Evolutionary conservation across 2,888 invertebrate species (phyloP).

Genomic region (Uloborus plumipes): DNA sequence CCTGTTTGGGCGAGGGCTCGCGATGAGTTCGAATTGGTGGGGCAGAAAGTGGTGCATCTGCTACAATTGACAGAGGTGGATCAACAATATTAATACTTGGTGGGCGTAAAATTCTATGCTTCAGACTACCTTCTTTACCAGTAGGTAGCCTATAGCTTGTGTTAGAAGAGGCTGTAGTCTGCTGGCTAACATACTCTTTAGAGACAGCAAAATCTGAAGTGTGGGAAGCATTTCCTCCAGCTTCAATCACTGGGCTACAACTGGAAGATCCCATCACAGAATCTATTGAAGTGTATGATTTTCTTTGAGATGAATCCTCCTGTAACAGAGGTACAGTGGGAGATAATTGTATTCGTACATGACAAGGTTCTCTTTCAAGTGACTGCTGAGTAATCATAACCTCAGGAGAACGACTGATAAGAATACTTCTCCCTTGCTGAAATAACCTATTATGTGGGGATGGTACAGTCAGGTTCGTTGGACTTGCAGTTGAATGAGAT

Average conservation of each 20-base stretch:
- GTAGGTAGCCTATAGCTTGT: slow-evolving; percentile 73
- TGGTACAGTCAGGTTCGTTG: slow-evolving; percentile 23
- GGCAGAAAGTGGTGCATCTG: slow-evolving; percentile 66
- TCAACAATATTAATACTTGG: slow-evolving; percentile 67
- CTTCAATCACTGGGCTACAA: slow-evolving; percentile 26
- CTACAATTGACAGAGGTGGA: slow-evolving; percentile 65
- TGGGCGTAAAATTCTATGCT: slow-evolving; percentile 77
- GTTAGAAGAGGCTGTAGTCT: slow-evolving; percentile 25
- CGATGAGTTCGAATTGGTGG: slow-evolving; percentile 64
- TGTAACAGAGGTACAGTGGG: slow-evolving; percentile 19
- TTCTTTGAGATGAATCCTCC: slow-evolving; percentile 7
- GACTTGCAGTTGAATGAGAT: slow-evolving; percentile 25
- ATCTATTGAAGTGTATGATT: slow-evolving; percentile 26
- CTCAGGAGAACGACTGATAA: slow-evolving; percentile 46
- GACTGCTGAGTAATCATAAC: slow-evolving; percentile 25
- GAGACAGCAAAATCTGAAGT: slow-evolving; percentile 9
- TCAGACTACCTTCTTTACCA: slow-evolving; percentile 78
- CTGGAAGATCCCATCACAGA: slow-evolving; percentile 31
- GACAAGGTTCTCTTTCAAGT: slow-evolving; percentile 30
- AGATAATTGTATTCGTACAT: slow-evolving; percentile 35
- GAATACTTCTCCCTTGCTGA: slow-evolving; percentile 50
- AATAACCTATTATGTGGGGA: slow-evolving; percentile 19
- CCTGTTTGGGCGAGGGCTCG: slow-evolving; percentile 69
- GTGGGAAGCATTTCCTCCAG: slow-evolving; percentile 2
- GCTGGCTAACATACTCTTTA: slow-evolving; percentile 10